Conservation (phyloP, 2,888 invertebrate species). For the Pyrochroa serraticornis region DNA sequence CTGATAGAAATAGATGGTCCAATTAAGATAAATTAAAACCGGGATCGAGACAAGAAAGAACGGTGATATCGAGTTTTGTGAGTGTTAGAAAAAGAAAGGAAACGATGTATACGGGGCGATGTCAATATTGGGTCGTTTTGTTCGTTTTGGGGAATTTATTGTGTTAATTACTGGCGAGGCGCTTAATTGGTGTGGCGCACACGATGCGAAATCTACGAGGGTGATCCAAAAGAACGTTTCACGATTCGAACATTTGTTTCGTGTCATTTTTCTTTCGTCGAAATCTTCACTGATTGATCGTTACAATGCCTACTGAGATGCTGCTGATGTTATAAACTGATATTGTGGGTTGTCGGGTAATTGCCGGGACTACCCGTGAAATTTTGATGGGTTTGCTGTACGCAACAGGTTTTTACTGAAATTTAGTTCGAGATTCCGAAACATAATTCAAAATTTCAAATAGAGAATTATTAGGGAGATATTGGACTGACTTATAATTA, state of each 20-base stretch:
- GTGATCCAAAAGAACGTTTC: not conserved
- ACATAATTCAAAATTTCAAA: conserved; percentile 54
- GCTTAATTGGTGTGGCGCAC: conserved; percentile 7
- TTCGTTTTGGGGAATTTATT: too few relatives aligned
- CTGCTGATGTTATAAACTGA: not conserved
- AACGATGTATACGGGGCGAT: too few relatives aligned
- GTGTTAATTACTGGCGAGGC: conserved; percentile 1
- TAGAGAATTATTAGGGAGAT: conserved; percentile 52
- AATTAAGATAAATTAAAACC: too few relatives aligned
- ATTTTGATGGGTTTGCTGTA: conserved; percentile 10
- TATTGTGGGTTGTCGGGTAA: not conserved
- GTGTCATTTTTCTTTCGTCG: not conserved
- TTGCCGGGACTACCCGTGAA: not conserved
- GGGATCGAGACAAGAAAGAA: too few relatives aligned
- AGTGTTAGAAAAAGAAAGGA: too few relatives aligned
- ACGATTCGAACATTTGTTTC: too few relatives aligned
- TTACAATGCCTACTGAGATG: too few relatives aligned
- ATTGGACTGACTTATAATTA: conserved; percentile 53
- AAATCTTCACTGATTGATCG: not conserved
- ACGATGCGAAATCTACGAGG: conserved; percentile 7
- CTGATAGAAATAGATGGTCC: too few relatives aligned
- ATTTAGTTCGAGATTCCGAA: conserved; percentile 35
- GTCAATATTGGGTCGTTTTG: too few relatives aligned
- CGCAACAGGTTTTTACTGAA: conserved; percentile 28
- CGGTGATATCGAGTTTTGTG: too few relatives aligned